Evolutionary conservation across 2,797 vertebrate genomes (phyloP).

Genomic region (Dryobates pubescens): DNA sequence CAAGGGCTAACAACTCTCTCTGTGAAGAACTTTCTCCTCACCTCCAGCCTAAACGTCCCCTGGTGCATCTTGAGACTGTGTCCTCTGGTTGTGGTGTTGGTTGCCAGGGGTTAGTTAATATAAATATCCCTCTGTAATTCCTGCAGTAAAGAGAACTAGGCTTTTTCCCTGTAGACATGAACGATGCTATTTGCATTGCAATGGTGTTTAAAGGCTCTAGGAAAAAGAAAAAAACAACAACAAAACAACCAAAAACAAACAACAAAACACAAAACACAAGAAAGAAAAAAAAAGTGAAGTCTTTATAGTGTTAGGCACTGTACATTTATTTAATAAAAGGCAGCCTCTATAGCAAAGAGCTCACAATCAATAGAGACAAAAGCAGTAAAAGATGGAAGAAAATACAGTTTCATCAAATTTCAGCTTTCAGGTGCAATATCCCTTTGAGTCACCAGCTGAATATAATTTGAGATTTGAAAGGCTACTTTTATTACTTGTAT

Average conservation of each 20-base stretch:
- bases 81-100: no score
- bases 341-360: constrained; percentile 3
- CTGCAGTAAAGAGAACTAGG: neutral
- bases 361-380: constrained; percentile 46
- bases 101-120: neutral
- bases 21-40: no score
- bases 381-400: constrained; percentile 24
- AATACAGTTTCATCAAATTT: constrained; percentile 26
- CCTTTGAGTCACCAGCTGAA: constrained; percentile 24
- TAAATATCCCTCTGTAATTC: neutral
- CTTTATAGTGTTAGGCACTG: neutral
- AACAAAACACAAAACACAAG: neutral
- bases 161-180: neutral
- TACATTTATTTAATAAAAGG: constrained; percentile 31
- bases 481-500: constrained; percentile 40
- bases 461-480: constrained; percentile 36
- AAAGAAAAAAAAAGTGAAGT: neutral
- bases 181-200: neutral
- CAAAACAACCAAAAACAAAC: neutral
- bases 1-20: no score
- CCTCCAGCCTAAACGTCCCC: no score
- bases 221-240: neutral
- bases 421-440: constrained; percentile 59
- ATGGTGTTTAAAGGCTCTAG: neutral
- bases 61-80: no score